Base-by-base conservation (phyloP, 2,888 invertebrate species). In the Eupithecia pulchellata region DNA sequence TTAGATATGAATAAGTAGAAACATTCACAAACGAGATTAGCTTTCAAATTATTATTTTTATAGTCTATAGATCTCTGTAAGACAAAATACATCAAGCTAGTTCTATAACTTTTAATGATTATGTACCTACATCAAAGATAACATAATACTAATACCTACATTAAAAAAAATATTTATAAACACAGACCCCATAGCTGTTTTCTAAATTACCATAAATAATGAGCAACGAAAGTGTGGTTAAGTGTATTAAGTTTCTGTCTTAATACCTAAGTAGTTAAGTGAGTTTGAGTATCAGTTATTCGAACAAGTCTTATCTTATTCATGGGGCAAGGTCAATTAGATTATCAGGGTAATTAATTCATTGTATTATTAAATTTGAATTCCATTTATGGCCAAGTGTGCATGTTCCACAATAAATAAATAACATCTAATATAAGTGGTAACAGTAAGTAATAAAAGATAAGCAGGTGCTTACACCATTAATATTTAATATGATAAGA, bases 261-360 rank as follows among this genome's bases (percentile, higher is more conserved):
- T n/a, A n/a, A n/a, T n/a, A n/a, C n/a, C n/a, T n/a, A n/a, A n/a
- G 6, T 25, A 25, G 52, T 4, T 47, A 47, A 47, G 47, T 47
- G 47, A 47, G 20, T 47, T 52, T 47, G 20, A 47, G 42, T 20
- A 52, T 25, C 52, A 52, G 25, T 52, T 52, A 52, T 13, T 52
- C 25, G 25, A 25, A 32, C 32, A 32, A 52, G 52, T 25, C 52
- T 52, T 4, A 52, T 52, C 52, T 25, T 4, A 52, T 52, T 52
- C 25, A 25, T 25, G 25, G 25, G 52, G 25, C 52, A 25, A 52
- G 52, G 52, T 25, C 52, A 52, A 25, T 52, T n/a, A 25, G 11
- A 52, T 25, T 47, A 52, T 52, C 52, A 52, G 52, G 20, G 25
- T 52, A 52, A 4, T 52, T 52, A 52, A 52, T 52, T 52, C 11